These are phyloP conservation scores for Nemurella pictetii DNA, from an alignment of 2,888 invertebrate species.

Conservation along the genomic window DNA sequence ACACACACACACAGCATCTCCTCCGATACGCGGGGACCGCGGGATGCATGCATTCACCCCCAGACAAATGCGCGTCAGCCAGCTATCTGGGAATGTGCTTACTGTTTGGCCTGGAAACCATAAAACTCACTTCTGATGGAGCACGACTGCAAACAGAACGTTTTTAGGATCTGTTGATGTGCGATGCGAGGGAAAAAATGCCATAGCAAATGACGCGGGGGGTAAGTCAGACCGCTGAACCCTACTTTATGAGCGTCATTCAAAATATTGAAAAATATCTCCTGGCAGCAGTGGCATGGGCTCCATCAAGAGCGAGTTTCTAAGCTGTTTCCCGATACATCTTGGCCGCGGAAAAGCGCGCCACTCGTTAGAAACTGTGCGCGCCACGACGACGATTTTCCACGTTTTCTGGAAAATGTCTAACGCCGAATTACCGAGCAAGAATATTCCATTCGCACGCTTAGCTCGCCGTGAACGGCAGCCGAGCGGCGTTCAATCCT, in stretches of 20 bases:
- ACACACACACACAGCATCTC: not conserved
- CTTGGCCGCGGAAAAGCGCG: not conserved
- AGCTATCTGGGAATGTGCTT: not conserved
- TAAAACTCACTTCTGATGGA: not conserved
- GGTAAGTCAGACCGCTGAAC: not conserved
- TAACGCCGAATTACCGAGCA: too few species aligned
- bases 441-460: not conserved
- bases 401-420: too few species aligned
- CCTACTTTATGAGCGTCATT: not conserved
- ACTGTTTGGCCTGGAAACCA: not conserved
- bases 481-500: not conserved
- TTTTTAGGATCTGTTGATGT: not conserved
- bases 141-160: not conserved
- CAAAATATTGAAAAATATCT: not conserved
- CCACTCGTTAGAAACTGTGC: not conserved
- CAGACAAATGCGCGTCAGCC: not conserved
- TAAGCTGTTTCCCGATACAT: not conserved
- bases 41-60: not conserved
- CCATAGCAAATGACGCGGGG: not conserved
- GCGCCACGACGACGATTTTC: too few species aligned
- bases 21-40: not conserved
- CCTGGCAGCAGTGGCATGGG: not conserved
- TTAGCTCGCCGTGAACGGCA: not conserved
- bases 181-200: not conserved
- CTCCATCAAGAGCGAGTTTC: too few species aligned